These are phyloP conservation scores for Drosophila bipectinata DNA, from an alignment of 1,140 invertebrate genomes.

Conservation along the genomic window DNA sequence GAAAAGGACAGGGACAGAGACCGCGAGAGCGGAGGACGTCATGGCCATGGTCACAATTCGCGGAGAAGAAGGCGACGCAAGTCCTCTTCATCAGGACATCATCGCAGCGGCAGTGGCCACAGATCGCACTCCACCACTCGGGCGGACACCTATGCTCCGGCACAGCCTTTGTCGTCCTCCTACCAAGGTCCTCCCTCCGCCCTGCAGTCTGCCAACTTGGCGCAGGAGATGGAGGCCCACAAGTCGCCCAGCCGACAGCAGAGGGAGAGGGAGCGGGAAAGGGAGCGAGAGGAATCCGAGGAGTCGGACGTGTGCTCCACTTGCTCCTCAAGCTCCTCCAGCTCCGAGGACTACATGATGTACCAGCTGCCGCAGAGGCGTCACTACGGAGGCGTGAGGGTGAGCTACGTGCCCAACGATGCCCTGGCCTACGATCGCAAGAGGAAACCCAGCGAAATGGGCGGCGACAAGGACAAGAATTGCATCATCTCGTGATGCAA, in stretches of 20 bases:
- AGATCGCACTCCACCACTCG: constrained; percentile 78
- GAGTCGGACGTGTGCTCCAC: constrained; percentile 91
- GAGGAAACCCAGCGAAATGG: constrained; percentile 85
- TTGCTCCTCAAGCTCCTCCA: constrained; percentile 90
- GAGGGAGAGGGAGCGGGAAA: constrained; percentile 35
- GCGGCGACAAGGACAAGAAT: constrained; percentile 86
- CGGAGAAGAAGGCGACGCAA: constrained; percentile 72
- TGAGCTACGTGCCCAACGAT: constrained; percentile 95
- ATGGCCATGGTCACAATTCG: constrained; percentile 58
- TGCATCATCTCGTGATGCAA: constrained; percentile 88
- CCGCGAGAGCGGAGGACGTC: constrained; percentile 33
- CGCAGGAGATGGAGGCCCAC: constrained; percentile 22
- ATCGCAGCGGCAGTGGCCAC: constrained; percentile 72
- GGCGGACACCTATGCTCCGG: constrained; percentile 74
- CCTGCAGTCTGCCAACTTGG: constrained; percentile 44
- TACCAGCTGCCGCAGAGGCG: constrained; percentile 91
- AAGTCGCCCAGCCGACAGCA: constrained; percentile 44
- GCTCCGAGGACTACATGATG: constrained; percentile 92
- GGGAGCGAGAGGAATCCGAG: constrained; percentile 86
- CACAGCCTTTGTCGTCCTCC: constrained; percentile 75
- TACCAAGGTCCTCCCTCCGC: constrained; percentile 71
- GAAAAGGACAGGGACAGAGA: constrained; percentile 26
- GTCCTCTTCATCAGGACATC: constrained; percentile 59
- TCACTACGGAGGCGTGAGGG: constrained; percentile 93
- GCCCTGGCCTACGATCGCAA: constrained; percentile 91